Evolutionary conservation across 2,888 invertebrate genomes (phyloP), one percentile per base, ranked within the genome.

Genomic region (Drosophila subsilvestris): DNA sequence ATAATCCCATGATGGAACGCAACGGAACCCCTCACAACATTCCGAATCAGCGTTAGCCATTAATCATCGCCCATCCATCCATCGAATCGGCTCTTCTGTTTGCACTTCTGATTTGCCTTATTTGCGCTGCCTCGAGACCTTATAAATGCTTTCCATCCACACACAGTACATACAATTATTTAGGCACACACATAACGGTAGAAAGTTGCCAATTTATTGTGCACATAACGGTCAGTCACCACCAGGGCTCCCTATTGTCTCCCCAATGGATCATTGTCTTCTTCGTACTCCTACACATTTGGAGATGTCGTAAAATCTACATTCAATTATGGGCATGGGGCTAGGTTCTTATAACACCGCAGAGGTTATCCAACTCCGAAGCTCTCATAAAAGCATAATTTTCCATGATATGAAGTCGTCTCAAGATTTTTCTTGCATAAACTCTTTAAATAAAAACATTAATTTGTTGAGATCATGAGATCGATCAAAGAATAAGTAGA

Each of bases 201-300:
- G 80, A 83, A 79, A 84, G 79, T 61, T 79, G 75, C 81, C 79
- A 80, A 79, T 75, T 56, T 56, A 1, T 25, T 25, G 50, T 14
- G 63, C 60, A 63, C 60, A 63, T 65, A 67, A 67, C 67, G 66
- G 63, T 20, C n/a, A 48, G n/a, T 32, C 27, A 10, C 48, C 17
- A 32, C 27, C 42, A 37, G 50, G 1, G 42, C 29, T 5, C 12
- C 32, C 32, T 14, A 32, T 32, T 9, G 29, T 10, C 29, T 32
- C 4, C 12, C 12, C 32, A 12, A 32, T 32, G 2, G 37, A 37
- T n/a, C 37, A n/a, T n/a, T 37, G 37, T n/a, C 37, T 37, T 7
- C 37, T n/a, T n/a, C 37, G n/a, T 37, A n/a, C 37, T n/a, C 37
- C 37, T 2, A 37, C 37, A 37, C n/a, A 37, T n/a, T 37, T n/a